Base-by-base conservation (phyloP, 2,113 vertebrate species). In the Spilogale gracilis region DNA sequence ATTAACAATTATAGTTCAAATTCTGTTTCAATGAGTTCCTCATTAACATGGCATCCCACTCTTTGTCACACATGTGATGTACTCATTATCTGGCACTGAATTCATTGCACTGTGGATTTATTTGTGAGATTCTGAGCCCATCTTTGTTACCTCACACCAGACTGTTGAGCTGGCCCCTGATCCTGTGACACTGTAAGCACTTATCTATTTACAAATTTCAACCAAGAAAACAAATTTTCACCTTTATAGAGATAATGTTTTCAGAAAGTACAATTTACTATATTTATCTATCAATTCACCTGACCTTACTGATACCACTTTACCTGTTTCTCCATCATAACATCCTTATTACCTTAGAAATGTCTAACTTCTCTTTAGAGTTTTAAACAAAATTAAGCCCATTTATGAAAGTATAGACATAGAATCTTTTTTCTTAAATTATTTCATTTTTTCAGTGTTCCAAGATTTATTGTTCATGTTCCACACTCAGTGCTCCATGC, bases 311-410 rank as follows among this genome's bases (percentile, higher is more conserved):
- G n/a, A 86, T 80, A 71, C 0, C 58, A 61, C 17, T 96, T 82
- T 81, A 54, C 30, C 20, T 91, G 45, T 89, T 97, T 92, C 16
- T 25, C 48, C 56, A 91, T 73, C 13, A 56, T 56, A 48, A 91
- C 48, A 63, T 48, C 21, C 4, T 54, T 92, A 71, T 79, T 60
- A 74, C 0, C 1, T 54, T 71, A 16, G 54, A 89, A 96, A 60
- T 3, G 27, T 52, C 16, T 92, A 90, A 90, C 56, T 83, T 97
- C 83, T 83, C 87, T 89, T 17, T 11, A 50, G 7, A 91, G 32
- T 74, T 94, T 95, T 94, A 96, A 97, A 95, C 95, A 97, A 97
- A 96, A 95, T 89, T 16, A 96, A 96, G 38, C 3, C 30, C 45
- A 85, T 86, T 96, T 94, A 81, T 23, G 38, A 83, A 96, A 87